phyloP scores from a whole-genome alignment of 1,140 invertebrate species.

The Spodoptera litura region DNA sequence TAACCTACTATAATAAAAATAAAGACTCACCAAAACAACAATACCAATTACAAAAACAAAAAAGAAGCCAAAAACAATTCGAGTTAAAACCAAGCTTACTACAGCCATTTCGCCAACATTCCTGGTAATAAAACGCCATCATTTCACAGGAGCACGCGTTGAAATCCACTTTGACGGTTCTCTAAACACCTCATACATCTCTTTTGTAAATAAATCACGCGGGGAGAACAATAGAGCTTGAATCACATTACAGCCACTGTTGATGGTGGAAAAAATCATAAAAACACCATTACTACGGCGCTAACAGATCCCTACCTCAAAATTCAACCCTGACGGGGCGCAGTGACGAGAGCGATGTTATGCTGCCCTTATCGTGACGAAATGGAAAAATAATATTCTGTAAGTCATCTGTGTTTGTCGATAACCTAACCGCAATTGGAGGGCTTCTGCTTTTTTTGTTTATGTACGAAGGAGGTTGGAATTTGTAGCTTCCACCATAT shows the following conservation, averaged over 20 bases:
- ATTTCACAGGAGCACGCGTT: constrained; percentile 34
- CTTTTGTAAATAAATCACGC: constrained; percentile 35
- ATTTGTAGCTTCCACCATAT: no score
- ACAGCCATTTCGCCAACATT: neutral
- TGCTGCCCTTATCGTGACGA: constrained; percentile 23
- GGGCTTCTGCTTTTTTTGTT: neutral
- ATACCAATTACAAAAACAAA: neutral
- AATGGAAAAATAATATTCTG: constrained; percentile 47
- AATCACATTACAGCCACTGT: constrained; percentile 1
- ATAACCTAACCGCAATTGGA: constrained; percentile 15
- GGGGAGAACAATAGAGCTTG: constrained; percentile 43
- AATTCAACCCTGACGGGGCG: constrained; percentile 22
- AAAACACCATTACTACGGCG: constrained; percentile 40
- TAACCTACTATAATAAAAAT: no score
- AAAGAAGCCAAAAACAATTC: constrained; percentile 20
- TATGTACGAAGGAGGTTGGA: no score
- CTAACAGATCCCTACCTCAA: constrained; percentile 31
- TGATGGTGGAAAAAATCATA: constrained; percentile 46
- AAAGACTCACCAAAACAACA: neutral
- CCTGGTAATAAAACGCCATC: constrained; percentile 30
- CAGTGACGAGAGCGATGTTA: neutral
- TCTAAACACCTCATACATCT: constrained; percentile 45
- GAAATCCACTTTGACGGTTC: constrained; percentile 34
- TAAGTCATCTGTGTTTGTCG: constrained; percentile 43
- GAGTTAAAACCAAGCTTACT: neutral